A percentile compares a stretch with the other conserved stretches of the same genome.
These are phyloP conservation scores for Leontopithecus rosalia DNA, from an alignment of 2,797 vertebrate species.

Conservation along the genomic window DNA sequence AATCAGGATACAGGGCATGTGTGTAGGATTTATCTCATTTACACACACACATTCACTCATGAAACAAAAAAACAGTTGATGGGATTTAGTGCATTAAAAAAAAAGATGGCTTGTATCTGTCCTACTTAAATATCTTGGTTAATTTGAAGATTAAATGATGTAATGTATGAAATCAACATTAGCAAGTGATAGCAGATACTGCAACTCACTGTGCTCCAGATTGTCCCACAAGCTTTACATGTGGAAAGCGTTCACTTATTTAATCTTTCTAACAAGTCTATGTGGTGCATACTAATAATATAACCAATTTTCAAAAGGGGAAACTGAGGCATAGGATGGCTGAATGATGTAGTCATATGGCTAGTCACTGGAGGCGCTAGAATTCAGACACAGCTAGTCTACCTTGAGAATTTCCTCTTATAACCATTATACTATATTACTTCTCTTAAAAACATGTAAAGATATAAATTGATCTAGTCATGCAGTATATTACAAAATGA, in stretches of 20 bases:
- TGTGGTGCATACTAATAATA: not conserved
- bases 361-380: not conserved
- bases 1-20: not conserved
- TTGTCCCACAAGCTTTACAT: not conserved
- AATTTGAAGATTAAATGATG: not conserved
- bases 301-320: not conserved
- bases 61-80: not conserved
- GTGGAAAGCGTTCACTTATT: not conserved
- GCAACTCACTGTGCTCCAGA: not conserved
- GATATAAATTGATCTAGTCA: not conserved
- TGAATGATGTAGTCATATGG: not conserved
- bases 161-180: not conserved
- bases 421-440: not conserved
- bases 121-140: not conserved
- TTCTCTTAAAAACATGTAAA: not conserved
- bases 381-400: not conserved
- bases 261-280: not conserved
- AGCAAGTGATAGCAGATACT: not conserved
- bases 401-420: not conserved
- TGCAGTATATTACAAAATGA: not conserved
- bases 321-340: not conserved
- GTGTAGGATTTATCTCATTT: not conserved
- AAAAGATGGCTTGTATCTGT: not conserved
- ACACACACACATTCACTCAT: not conserved
- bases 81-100: not conserved